phyloP scores from a whole-genome alignment of 2,113 vertebrate genomes.

The Lonchura striata region DNA sequence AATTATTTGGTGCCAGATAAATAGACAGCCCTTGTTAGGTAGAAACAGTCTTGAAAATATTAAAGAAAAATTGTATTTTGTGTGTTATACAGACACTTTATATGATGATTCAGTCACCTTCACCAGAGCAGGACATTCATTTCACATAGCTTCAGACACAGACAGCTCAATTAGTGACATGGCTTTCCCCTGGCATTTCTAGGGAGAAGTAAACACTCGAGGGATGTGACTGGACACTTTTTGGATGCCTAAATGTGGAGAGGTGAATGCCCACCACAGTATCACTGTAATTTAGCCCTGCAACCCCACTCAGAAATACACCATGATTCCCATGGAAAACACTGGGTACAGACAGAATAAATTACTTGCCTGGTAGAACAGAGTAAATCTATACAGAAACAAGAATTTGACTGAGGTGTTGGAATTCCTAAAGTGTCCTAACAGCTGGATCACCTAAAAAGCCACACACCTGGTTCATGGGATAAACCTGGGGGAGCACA shows the following conservation, averaged over 20 bases:
- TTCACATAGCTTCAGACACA: neutral
- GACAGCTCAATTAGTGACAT: neutral
- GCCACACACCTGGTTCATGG: neutral
- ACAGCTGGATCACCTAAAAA: neutral
- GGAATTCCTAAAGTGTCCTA: neutral
- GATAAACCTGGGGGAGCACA: neutral
- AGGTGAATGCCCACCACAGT: neutral
- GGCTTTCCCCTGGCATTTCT: neutral
- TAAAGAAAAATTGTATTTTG: neutral
- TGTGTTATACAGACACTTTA: neutral
- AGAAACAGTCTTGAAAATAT: neutral
- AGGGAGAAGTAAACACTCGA: rapidly evolving
- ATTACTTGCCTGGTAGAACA: neutral
- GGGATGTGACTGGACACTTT: neutral
- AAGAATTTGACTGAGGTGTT: neutral
- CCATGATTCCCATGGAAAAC: neutral
- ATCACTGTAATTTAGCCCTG: neutral
- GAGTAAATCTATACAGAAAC: neutral
- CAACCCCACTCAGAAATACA: neutral
- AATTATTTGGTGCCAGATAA: neutral
- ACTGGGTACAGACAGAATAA: neutral
- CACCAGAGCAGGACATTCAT: neutral
- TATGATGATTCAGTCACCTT: neutral
- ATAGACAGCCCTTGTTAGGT: neutral
- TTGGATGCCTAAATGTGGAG: neutral